Evolutionary conservation across 2,113 vertebrate genomes (phyloP).

Genomic region (Petromus typicus): DNA sequence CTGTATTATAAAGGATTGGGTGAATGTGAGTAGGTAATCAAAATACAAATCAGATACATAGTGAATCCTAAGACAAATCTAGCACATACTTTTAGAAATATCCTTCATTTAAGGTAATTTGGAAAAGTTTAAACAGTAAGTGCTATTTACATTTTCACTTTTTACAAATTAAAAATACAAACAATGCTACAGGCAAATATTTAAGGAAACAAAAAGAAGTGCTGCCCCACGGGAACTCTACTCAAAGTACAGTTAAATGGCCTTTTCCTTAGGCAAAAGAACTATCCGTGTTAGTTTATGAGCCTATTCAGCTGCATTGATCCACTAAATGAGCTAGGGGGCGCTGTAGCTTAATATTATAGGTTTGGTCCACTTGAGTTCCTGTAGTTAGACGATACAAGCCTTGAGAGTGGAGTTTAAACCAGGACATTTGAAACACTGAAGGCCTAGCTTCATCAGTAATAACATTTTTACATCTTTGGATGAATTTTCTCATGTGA

Average conservation of each 20-base stretch:
- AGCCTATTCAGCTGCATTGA: background rate
- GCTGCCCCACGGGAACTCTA: conserved; percentile 39
- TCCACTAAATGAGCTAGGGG: conserved; percentile 66
- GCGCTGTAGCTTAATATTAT: conserved; percentile 69
- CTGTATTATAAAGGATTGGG: background rate
- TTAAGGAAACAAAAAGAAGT: background rate
- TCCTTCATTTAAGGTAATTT: conserved; percentile 38
- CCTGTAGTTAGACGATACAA: conserved; percentile 39
- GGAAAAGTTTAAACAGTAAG: conserved; percentile 17
- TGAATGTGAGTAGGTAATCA: background rate
- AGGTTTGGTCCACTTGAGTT: conserved; percentile 58
- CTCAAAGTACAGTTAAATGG: conserved; percentile 48
- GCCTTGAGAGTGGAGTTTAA: conserved; percentile 5
- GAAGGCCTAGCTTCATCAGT: background rate
- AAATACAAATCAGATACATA: background rate
- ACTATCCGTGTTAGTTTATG: background rate
- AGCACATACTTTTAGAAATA: background rate
- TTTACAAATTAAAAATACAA: conserved; percentile 48
- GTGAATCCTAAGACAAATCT: background rate
- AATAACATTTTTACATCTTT: conserved; percentile 9
- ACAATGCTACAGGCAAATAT: background rate
- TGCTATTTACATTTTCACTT: background rate
- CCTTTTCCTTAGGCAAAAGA: conserved; percentile 27
- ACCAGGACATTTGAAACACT: background rate
- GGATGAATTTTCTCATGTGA: background rate